These are phyloP conservation scores for Dipodomys spectabilis DNA, from an alignment of 2,113 vertebrate genomes.

Conservation along the genomic window DNA sequence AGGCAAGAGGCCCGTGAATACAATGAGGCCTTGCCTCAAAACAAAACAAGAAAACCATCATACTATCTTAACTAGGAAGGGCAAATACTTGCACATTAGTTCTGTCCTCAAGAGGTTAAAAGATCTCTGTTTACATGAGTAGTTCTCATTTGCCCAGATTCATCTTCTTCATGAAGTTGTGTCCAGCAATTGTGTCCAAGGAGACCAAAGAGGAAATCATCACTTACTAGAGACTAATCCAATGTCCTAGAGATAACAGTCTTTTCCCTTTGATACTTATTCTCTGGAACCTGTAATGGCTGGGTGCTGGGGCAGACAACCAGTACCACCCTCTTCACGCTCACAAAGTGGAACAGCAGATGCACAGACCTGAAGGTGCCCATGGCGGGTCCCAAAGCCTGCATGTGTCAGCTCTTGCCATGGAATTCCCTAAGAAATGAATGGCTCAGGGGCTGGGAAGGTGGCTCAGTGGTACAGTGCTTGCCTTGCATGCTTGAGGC, in stretches of 20 bases:
- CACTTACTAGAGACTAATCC: not conserved
- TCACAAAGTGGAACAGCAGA: not conserved
- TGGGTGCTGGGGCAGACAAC: not conserved
- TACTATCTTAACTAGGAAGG: not conserved
- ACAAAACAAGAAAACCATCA: too few relatives aligned
- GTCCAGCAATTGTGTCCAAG: slow-evolving; percentile 15
- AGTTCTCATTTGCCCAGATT: not conserved
- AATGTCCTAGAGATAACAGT: not conserved
- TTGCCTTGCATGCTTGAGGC: too few relatives aligned
- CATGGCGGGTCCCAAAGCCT: not conserved
- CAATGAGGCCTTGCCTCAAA: too few relatives aligned
- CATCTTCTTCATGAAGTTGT: not conserved
- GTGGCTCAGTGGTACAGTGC: too few relatives aligned
- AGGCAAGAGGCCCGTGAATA: too few relatives aligned
- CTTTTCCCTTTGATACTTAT: not conserved
- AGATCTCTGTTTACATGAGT: slow-evolving; percentile 17
- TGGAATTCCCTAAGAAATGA: not conserved
- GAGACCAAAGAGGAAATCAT: not conserved
- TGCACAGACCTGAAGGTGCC: not conserved
- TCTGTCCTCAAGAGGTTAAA: not conserved
- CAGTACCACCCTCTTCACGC: not conserved
- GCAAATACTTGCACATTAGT: not conserved
- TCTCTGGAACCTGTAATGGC: not conserved
- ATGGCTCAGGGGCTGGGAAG: not conserved
- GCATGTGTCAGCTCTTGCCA: not conserved